Conservation (phyloP, 1,140 invertebrate species). For the Nebria ingens region DNA sequence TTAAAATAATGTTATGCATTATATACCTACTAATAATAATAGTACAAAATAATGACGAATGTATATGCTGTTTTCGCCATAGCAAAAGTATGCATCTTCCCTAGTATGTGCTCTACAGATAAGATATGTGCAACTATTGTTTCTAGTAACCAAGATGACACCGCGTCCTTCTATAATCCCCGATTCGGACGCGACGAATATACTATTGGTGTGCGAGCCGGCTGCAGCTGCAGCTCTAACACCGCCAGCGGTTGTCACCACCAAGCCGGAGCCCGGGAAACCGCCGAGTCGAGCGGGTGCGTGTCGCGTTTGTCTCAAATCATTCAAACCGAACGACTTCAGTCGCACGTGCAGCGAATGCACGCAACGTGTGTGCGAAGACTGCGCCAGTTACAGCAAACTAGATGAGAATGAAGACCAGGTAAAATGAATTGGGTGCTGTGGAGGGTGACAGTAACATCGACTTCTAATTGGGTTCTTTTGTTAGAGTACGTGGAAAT, state of each 20-base stretch:
- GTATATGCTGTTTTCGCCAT: too few relatives aligned
- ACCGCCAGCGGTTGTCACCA: conserved; percentile 30
- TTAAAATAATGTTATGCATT: too few relatives aligned
- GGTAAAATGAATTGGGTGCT: too few relatives aligned
- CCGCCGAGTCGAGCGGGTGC: conserved; percentile 59
- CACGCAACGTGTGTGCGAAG: conserved; percentile 80
- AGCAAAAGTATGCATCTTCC: too few relatives aligned
- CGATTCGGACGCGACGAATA: conserved; percentile 33
- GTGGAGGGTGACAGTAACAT: too few relatives aligned
- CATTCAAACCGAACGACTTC: conserved; percentile 74
- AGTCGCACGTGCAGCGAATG: conserved; percentile 77
- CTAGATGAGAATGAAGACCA: conserved; percentile 67
- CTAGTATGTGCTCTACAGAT: background rate
- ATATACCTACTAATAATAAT: too few relatives aligned
- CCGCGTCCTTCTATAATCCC: conserved; percentile 47
- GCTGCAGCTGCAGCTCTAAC: conserved; percentile 35
- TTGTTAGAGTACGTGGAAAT: conserved; percentile 60
- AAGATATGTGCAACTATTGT: background rate
- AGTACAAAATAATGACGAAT: too few relatives aligned
- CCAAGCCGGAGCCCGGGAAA: conserved; percentile 53
- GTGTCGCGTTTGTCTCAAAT: conserved; percentile 77
- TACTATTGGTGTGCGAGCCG: conserved; percentile 19
- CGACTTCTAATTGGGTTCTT: conserved; percentile 12
- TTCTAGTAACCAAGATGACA: conserved; percentile 53
- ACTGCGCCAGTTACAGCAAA: conserved; percentile 82